These are phyloP conservation scores for Pristionchus entomophagus DNA, from an alignment of 2,888 invertebrate species.

Conservation along the genomic window DNA sequence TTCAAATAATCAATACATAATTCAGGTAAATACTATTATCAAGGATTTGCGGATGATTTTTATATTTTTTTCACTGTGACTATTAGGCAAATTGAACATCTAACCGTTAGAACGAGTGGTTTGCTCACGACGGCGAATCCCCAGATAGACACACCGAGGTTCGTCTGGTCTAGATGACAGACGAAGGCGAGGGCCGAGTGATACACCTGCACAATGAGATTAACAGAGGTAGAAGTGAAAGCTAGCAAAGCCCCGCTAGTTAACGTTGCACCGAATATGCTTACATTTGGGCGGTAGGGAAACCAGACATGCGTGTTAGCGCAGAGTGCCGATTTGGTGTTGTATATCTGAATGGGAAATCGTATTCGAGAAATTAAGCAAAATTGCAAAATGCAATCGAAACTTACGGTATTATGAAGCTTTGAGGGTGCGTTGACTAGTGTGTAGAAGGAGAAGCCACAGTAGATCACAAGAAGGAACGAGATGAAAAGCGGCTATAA, in stretches of 20 bases:
- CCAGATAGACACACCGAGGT: slow-evolving; percentile 45
- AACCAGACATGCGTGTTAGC: background rate
- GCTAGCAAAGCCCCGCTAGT: background rate
- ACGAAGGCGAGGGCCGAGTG: slow-evolving; percentile 42
- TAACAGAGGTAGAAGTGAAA: no score
- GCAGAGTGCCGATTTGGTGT: background rate
- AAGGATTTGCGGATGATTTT: no score
- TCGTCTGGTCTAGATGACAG: slow-evolving; percentile 45
- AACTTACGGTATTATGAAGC: no score
- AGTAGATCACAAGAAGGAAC: no score
- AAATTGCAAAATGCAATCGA: no score
- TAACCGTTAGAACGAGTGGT: slow-evolving; percentile 38
- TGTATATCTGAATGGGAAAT: background rate
- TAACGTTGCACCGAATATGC: background rate
- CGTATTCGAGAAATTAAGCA: no score
- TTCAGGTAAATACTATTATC: no score
- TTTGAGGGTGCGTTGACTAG: no score
- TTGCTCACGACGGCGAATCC: slow-evolving; percentile 44
- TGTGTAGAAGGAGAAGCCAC: no score
- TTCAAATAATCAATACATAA: no score
- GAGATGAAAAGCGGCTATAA: no score
- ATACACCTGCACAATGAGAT: background rate
- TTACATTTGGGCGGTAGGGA: background rate
- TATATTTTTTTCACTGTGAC: no score
- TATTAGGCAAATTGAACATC: background rate